Base-by-base conservation (phyloP, 64 coral and sea anemone genomes). In the Cladopsammia gracilis region DNA sequence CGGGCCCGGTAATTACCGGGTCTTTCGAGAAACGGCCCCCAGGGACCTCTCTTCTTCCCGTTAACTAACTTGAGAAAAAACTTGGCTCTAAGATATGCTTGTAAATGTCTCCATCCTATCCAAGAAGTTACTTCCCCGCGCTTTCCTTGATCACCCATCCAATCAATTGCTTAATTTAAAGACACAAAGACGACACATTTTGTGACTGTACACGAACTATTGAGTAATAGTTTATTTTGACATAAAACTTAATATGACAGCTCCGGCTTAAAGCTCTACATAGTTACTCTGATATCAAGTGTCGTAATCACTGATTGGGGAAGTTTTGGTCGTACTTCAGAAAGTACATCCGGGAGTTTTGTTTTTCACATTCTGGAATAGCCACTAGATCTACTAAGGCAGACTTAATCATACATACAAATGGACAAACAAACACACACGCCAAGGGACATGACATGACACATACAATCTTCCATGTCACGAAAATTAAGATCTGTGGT, bases 141-240 rank as follows among this genome's bases (percentile, higher is more conserved):
- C 7, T 56, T 56, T 6, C 12, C 53, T 56, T 56, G 7, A 56
- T 7, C 5, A 12, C 7, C 53, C 7, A 1, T 56, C 2, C 7
- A 56, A 10, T 56, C 12, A 56, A 56, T 56, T 12, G 53, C 5
- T 12, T 10, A 56, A 56, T 10, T 25, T 18, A 82, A n/a, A 4
- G 57, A 48, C 78, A 47, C 61, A 84, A 44, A 51, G 10, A 66
- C 26, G 20, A 84, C 60, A 49, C 46, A 0, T 50, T 66, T 48
- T 45, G 3, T 68, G 80, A 84, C 80, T 84, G 60, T 84, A 97
- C 92, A 97, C 84, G 88, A 62, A 66, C 88, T 97, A 97, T 76
- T 79, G 96, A 97, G 96, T 97, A 94, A 97, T 94, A 92, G 87
- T 97, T 97, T 94, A 94, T 97, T 97, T 97, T 94, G 92, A 97